Percentiles rank a stretch among this genome's conserved stretches.
phyloP scores from a whole-genome alignment of 2,113 vertebrate species.

The Apaloderma vittatum region DNA sequence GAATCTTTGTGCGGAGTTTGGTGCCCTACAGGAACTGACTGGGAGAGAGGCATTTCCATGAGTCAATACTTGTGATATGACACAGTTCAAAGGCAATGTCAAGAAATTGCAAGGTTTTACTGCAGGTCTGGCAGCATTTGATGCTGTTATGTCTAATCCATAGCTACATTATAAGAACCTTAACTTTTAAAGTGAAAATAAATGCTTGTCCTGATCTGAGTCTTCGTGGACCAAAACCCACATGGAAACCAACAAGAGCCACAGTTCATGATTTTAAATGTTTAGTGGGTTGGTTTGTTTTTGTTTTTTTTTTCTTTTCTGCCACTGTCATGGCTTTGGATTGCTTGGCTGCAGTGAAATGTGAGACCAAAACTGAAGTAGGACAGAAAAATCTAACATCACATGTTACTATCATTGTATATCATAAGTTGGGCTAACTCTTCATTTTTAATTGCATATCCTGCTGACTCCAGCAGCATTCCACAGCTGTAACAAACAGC shows the following conservation, averaged over 20 bases:
- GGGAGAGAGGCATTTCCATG: neutral
- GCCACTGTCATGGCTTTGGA: neutral
- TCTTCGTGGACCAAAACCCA: neutral
- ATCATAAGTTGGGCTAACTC: neutral
- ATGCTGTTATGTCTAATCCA: neutral
- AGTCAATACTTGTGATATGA: neutral
- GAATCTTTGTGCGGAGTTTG: neutral
- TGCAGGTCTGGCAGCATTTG: neutral
- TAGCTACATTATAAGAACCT: neutral
- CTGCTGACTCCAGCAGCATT: neutral
- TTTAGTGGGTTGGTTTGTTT: neutral
- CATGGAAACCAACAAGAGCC: neutral
- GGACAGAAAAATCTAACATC: neutral
- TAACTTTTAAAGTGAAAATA: neutral
- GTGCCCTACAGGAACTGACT: neutral
- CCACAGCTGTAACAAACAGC: neutral
- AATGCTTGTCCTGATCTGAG: neutral
- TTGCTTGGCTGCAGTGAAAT: neutral
- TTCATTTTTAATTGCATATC: neutral
- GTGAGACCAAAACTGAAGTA: neutral
- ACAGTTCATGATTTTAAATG: neutral
- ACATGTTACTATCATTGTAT: neutral
- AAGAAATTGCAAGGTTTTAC: neutral
- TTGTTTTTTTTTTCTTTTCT: neutral
- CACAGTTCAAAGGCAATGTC: neutral